phyloP scores from a whole-genome alignment of 1,140 invertebrate species.

The Drosophila insularis region DNA sequence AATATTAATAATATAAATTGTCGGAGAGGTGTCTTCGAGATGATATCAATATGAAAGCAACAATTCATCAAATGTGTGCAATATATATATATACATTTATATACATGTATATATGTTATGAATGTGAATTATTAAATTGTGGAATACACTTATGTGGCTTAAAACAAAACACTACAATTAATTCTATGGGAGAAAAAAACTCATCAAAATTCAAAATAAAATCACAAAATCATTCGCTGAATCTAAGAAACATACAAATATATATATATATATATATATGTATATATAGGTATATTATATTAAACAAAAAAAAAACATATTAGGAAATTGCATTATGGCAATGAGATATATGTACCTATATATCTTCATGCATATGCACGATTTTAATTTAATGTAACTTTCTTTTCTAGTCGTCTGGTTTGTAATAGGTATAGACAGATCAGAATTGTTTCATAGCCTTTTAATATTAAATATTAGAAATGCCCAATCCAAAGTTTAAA shows the following conservation, averaged over 20 bases:
- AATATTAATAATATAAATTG: slow-evolving; percentile 40
- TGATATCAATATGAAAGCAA: slow-evolving; percentile 80
- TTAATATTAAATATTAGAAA: background rate
- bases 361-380: background rate
- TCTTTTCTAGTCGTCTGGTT: too few relatives aligned
- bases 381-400: too few relatives aligned
- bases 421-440: background rate
- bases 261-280: slow-evolving; percentile 37
- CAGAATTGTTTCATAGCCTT: background rate
- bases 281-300: slow-evolving; percentile 24
- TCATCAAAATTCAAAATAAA: too few relatives aligned
- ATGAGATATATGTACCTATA: background rate
- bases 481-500: background rate
- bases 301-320: slow-evolving; percentile 30
- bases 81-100: slow-evolving; percentile 38
- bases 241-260: slow-evolving; percentile 21
- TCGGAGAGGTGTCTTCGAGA: slow-evolving; percentile 43
- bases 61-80: slow-evolving; percentile 63
- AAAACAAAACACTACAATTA: too few relatives aligned
- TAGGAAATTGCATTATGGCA: slow-evolving; percentile 6
- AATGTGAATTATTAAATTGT: too few relatives aligned
- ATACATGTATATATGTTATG: slow-evolving; percentile 23
- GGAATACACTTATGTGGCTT: too few relatives aligned
- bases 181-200: too few relatives aligned
- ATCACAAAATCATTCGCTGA: too few relatives aligned